Percentiles rank a stretch among this genome's conserved stretches.
Conservation (phyloP, 2,797 vertebrate genomes). For the Pangasius krempfi region DNA sequence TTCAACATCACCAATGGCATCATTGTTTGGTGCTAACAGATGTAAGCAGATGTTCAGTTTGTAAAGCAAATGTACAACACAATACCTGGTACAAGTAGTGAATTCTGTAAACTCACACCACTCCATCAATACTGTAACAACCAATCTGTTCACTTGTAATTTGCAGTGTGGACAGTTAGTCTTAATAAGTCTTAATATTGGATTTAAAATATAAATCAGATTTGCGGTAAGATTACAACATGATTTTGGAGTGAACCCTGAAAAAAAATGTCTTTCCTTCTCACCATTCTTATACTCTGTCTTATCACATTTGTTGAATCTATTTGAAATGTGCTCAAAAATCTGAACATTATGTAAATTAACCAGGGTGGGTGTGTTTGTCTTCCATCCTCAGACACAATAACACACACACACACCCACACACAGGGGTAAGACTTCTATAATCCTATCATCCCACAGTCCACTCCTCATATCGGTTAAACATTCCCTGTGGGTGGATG, state of each 20-base stretch:
- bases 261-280: not conserved
- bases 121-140: not conserved
- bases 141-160: not conserved
- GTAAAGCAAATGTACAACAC: not conserved
- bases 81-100: not conserved
- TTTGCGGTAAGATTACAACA: not conserved
- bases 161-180: not conserved
- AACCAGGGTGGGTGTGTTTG: not conserved
- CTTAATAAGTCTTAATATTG: not conserved
- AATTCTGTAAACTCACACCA: not conserved
- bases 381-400: not conserved
- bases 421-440: not conserved
- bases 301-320: not conserved
- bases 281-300: not conserved
- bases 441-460: not conserved
- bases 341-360: not conserved
- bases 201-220: not conserved
- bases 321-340: not conserved
- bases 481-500: not conserved
- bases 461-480: not conserved
- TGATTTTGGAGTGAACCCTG: not conserved
- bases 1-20: not conserved
- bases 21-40: not conserved
- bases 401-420: not conserved
- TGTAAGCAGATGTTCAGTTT: not conserved